Evolutionary conservation across 2,113 vertebrate genomes (phyloP).

Genomic region (Lophura nycthemera): DNA sequence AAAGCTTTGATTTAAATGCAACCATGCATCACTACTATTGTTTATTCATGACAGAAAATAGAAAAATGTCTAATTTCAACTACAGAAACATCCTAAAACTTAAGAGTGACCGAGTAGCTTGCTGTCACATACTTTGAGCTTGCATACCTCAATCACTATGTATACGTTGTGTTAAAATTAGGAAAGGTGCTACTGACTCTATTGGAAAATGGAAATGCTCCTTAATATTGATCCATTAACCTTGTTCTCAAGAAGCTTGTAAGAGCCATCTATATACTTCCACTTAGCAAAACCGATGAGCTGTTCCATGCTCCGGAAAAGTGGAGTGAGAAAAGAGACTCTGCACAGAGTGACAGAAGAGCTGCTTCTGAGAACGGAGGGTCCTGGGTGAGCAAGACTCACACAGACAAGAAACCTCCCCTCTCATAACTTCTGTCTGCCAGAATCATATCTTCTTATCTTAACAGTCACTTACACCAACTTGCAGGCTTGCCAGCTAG

Average conservation of each 20-base stretch:
- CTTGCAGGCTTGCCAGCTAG: neutral
- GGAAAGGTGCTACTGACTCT: neutral
- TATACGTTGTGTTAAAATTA: neutral
- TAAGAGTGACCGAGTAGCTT: neutral
- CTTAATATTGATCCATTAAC: neutral
- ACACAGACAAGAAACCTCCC: neutral
- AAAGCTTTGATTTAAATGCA: neutral
- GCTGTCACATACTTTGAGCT: neutral
- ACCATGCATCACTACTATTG: neutral
- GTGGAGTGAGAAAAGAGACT: neutral
- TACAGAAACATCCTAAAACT: neutral
- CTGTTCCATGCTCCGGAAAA: neutral
- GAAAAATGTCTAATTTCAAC: neutral
- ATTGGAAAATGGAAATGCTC: neutral
- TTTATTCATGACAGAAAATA: neutral
- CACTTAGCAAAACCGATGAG: neutral
- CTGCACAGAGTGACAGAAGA: neutral
- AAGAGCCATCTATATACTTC: neutral
- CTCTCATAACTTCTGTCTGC: rapidly evolving
- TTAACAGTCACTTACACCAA: neutral
- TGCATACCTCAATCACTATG: rapidly evolving
- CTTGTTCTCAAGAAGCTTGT: neutral
- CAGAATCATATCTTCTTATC: neutral
- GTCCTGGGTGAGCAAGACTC: neutral
- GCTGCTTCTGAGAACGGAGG: neutral